phyloP scores from a whole-genome alignment of 2,888 invertebrate genomes.

The Papilio elwesi region DNA sequence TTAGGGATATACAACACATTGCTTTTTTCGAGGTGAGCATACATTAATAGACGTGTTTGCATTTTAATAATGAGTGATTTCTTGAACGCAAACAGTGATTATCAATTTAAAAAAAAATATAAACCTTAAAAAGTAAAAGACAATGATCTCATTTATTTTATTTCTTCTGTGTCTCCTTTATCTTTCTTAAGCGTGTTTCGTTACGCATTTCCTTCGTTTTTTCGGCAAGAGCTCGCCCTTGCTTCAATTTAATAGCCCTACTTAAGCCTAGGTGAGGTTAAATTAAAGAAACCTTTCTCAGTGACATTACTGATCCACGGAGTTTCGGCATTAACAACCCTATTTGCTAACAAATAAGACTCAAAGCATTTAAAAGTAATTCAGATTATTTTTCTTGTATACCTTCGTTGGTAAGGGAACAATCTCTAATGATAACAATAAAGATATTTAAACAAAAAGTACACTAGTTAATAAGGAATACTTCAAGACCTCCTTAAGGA shows the following conservation, averaged over 20 bases:
- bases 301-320: not conserved
- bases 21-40: no score
- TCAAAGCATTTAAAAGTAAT: not conserved
- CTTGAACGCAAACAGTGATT: no score
- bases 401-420: slow-evolving; percentile 1
- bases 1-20: no score
- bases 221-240: slow-evolving; percentile 1
- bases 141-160: slow-evolving; percentile 1
- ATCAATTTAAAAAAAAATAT: not conserved
- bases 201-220: slow-evolving; percentile 6
- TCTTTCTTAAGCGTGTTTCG: slow-evolving; percentile 6
- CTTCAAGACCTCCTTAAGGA: no score
- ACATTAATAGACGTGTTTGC: no score
- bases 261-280: slow-evolving; percentile 18
- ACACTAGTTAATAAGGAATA: slow-evolving; percentile 2
- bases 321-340: slow-evolving; percentile 5
- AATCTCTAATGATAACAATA: slow-evolving; percentile 21
- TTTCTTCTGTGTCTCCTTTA: not conserved
- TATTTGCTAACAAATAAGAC: not conserved
- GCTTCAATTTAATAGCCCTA: slow-evolving; percentile 25
- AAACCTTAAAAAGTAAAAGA: slow-evolving; percentile 2
- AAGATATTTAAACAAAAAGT: slow-evolving; percentile 22
- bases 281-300: slow-evolving; percentile 20
- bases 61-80: no score
- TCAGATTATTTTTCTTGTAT: slow-evolving; percentile 8